Conservation (phyloP, 2,797 vertebrate genomes). For the Adrianichthys oophorus region DNA sequence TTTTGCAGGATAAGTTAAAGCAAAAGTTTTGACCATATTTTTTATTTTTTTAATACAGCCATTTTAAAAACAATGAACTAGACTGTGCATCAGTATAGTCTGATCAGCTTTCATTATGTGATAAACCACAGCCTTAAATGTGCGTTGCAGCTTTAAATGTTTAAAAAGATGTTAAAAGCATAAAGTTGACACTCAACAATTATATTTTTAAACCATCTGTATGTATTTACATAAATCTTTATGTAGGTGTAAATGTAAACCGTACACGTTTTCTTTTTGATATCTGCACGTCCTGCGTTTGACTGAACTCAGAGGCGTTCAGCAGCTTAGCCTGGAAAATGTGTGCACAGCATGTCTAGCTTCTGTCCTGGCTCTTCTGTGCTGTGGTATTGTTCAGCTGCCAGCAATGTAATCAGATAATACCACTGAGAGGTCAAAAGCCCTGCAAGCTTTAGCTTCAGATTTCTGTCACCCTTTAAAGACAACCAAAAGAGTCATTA, state of each 20-base stretch:
- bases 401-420: slow-evolving; percentile 79
- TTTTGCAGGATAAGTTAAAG: too few species aligned
- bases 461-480: slow-evolving; percentile 77
- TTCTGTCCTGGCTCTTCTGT: slow-evolving; percentile 62
- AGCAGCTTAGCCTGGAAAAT: slow-evolving; percentile 46
- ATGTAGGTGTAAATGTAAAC: neutral
- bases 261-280: slow-evolving; percentile 13
- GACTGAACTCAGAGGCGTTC: slow-evolving; percentile 39
- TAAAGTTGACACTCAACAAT: too few species aligned
- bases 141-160: too few species aligned
- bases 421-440: slow-evolving; percentile 76
- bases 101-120: too few species aligned
- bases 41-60: too few species aligned
- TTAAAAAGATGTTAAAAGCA: too few species aligned
- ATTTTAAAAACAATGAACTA: too few species aligned
- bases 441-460: slow-evolving; percentile 72
- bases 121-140: too few species aligned
- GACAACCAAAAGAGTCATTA: slow-evolving; percentile 53
- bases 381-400: slow-evolving; percentile 68
- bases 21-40: too few species aligned
- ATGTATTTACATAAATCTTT: too few species aligned
- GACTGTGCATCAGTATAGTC: too few species aligned
- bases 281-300: slow-evolving; percentile 29
- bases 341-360: slow-evolving; percentile 57
- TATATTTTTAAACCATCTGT: too few species aligned